Conservation (phyloP, 1,140 invertebrate species). For the Diorhabda sublineata region DNA sequence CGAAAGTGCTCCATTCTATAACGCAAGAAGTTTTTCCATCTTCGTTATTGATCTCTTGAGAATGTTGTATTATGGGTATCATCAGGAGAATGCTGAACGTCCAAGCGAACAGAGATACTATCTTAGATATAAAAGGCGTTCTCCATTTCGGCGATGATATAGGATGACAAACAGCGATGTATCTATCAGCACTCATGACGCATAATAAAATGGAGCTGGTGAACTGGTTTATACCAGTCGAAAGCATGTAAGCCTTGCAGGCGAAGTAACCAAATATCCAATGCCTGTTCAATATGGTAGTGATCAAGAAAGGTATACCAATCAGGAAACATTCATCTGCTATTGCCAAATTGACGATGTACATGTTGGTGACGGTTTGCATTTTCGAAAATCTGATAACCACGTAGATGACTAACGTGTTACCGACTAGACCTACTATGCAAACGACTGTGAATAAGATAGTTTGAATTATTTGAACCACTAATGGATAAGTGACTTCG, state of each 20-base stretch:
- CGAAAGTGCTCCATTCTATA: slow-evolving; percentile 54
- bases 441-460: slow-evolving; percentile 80
- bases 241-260: slow-evolving; percentile 92
- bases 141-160: slow-evolving; percentile 81
- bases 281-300: slow-evolving; percentile 75
- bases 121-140: slow-evolving; percentile 80
- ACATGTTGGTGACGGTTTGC: slow-evolving; percentile 97
- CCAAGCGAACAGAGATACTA: slow-evolving; percentile 83
- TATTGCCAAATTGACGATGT: slow-evolving; percentile 92
- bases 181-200: slow-evolving; percentile 95
- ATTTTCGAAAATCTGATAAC: slow-evolving; percentile 90
- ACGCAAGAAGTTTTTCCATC: slow-evolving; percentile 68
- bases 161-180: slow-evolving; percentile 93
- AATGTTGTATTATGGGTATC: slow-evolving; percentile 89
- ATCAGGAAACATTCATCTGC: slow-evolving; percentile 93
- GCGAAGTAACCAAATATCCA: slow-evolving; percentile 90
- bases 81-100: slow-evolving; percentile 78
- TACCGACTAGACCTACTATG: slow-evolving; percentile 83
- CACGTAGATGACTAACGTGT: slow-evolving; percentile 93
- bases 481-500: background rate
- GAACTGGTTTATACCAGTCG: slow-evolving; percentile 93
- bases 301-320: slow-evolving; percentile 87
- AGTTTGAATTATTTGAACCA: slow-evolving; percentile 45
- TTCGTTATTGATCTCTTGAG: slow-evolving; percentile 58
- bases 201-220: slow-evolving; percentile 90